Evolutionary conservation across 1,140 invertebrate species (phyloP).

Genomic region (Nylanderia fulva): DNA sequence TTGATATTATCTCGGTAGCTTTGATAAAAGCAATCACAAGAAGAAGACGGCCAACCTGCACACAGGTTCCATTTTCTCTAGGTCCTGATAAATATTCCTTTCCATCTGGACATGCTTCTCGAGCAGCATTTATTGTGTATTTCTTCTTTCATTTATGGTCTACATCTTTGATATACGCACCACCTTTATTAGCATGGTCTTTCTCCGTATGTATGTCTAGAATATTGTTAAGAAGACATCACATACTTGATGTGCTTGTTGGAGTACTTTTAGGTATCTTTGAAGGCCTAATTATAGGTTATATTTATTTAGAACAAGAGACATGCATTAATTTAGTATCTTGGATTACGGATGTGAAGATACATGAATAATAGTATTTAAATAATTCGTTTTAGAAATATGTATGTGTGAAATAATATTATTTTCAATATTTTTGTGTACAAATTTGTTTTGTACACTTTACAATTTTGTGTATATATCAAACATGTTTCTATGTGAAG

Average conservation of each 20-base stretch:
- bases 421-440: not conserved
- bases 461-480: not conserved
- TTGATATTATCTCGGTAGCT: conserved; percentile 95
- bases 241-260: conserved; percentile 93
- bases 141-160: conserved; percentile 90
- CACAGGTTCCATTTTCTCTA: conserved; percentile 88
- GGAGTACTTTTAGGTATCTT: conserved; percentile 92
- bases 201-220: conserved; percentile 92
- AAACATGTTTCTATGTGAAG: too few relatives aligned
- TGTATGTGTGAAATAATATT: not conserved
- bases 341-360: conserved; percentile 87
- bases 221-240: conserved; percentile 93
- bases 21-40: conserved; percentile 93
- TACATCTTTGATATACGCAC: conserved; percentile 87
- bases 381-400: not conserved
- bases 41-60: conserved; percentile 91
- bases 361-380: conserved; percentile 83
- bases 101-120: conserved; percentile 97
- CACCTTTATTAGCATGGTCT: conserved; percentile 91
- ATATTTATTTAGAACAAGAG: conserved; percentile 89
- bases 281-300: conserved; percentile 89
- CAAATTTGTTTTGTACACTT: not conserved
- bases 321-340: conserved; percentile 85
- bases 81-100: conserved; percentile 97
- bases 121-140: conserved; percentile 91